Percentiles rank a stretch among this genome's conserved stretches.
Evolutionary conservation across 2,113 vertebrate species (phyloP).

Genomic region (Rhinopithecus roxellana): DNA sequence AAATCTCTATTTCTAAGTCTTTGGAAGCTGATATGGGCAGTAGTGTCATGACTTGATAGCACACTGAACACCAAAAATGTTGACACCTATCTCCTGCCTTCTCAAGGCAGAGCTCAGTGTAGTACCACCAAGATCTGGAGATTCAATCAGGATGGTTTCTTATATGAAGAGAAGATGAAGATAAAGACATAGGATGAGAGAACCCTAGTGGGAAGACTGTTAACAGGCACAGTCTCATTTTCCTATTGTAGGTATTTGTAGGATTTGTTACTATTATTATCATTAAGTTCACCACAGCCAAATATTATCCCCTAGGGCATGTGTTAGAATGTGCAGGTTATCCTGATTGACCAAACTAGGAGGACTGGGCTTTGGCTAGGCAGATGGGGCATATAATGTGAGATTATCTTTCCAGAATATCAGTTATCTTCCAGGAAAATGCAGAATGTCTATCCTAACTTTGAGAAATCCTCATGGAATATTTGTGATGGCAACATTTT

Average conservation of each 20-base stretch:
- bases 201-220: background rate
- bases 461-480: background rate
- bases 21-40: background rate
- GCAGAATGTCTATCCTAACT: background rate
- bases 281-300: background rate
- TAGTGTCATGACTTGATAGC: background rate
- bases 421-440: background rate
- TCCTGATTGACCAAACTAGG: background rate
- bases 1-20: background rate
- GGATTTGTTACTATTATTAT: background rate
- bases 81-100: background rate
- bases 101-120: background rate
- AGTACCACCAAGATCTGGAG: background rate
- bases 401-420: background rate
- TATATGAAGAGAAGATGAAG: background rate
- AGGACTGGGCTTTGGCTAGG: background rate
- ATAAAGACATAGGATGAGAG: background rate
- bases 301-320: background rate
- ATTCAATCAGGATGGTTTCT: background rate
- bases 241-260: background rate
- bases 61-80: background rate
- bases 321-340: background rate
- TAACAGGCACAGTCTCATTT: background rate
- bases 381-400: background rate
- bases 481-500: background rate